Evolutionary conservation across 2,888 invertebrate species (phyloP).

Genomic region (Chironomus riparius): DNA sequence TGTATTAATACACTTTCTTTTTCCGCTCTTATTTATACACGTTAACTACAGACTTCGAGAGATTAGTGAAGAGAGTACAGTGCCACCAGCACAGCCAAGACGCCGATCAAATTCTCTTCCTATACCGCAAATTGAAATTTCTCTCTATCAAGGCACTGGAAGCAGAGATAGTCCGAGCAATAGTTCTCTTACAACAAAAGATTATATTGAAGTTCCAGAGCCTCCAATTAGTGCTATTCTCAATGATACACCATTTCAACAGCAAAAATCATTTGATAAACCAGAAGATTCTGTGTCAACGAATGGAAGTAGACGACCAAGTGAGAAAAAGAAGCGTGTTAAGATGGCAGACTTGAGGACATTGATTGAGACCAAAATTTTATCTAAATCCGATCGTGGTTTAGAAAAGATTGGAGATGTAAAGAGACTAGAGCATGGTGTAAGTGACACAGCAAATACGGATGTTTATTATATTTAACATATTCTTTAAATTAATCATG

Average conservation of each 20-base stretch:
- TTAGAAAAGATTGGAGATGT: slow-evolving; percentile 69
- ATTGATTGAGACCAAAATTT: slow-evolving; percentile 82
- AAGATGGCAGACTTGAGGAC: slow-evolving; percentile 87
- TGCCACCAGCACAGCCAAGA: slow-evolving; percentile 67
- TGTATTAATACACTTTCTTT: no score
- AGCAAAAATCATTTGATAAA: slow-evolving; percentile 29
- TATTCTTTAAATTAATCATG: slow-evolving; percentile 29
- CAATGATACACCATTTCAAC: slow-evolving; percentile 14
- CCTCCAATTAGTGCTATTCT: slow-evolving; percentile 45
- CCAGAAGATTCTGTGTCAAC: slow-evolving; percentile 27
- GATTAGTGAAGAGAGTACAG: slow-evolving; percentile 70
- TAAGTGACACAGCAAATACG: slow-evolving; percentile 48
- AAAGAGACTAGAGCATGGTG: slow-evolving; percentile 52
- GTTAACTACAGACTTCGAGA: slow-evolving; percentile 59
- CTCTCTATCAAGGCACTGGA: slow-evolving; percentile 63
- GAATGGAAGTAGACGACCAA: slow-evolving; percentile 51
- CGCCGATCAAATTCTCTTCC: slow-evolving; percentile 88
- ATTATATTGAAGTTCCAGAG: slow-evolving; percentile 71
- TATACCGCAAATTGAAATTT: slow-evolving; percentile 85
- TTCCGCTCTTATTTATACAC: no score
- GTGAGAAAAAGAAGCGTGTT: slow-evolving; percentile 79
- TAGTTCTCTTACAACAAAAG: slow-evolving; percentile 47
- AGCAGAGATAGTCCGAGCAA: slow-evolving; percentile 38
- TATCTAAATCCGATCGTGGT: slow-evolving; percentile 86
- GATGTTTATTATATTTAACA: no score